Base-by-base conservation (phyloP, 1,140 invertebrate species). In the Aleiodes sp. region DNA sequence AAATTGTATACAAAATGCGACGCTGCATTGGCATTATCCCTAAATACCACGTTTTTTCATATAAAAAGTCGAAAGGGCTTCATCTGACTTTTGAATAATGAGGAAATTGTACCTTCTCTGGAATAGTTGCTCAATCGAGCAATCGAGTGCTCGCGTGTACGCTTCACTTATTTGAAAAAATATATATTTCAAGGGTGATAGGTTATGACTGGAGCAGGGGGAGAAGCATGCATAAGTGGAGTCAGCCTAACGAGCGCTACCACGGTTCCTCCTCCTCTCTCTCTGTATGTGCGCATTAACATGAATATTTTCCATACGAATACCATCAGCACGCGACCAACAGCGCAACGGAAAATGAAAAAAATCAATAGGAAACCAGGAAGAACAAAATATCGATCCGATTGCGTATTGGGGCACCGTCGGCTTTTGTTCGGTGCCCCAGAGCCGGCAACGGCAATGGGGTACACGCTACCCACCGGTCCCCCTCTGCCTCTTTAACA, bases 351-450 rank as follows among this genome's bases (percentile, higher is more conserved):
- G 33, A 60, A 43, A 57, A 67, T 65, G 46, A 70, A 72, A 68
- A 81, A 81, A 81, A 80, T 80, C 77, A 77, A 81, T 81, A 75
- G 12, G 62, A 16, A 6, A 6, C n/a, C 39, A 35, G 41, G n/a
- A 77, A 76, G 76, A 78, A 79, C 75, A 77, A 79, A 76, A 73
- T 74, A 78, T 77, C 78, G 76, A 81, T 76, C 64, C 57, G 21
- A 69, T 63, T 56, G 67, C 41, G 6, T 14, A 21, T 21, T 39
- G 35, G 46, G 57, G 37, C 16, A 61, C 16, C 24, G 57, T 37
- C 4, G 21, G 2, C 8, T 16, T 39, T 57, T 60, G 26, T 59
- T 70, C 61, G 72, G 21, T 29, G 46, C 46, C 67, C 24, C 33
- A 41, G 28, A 33, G 46, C n/a, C n/a, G n/a, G n/a, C n/a, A n/a